Base-by-base conservation (phyloP, 2,797 vertebrate genomes). In the Platalea minor region DNA sequence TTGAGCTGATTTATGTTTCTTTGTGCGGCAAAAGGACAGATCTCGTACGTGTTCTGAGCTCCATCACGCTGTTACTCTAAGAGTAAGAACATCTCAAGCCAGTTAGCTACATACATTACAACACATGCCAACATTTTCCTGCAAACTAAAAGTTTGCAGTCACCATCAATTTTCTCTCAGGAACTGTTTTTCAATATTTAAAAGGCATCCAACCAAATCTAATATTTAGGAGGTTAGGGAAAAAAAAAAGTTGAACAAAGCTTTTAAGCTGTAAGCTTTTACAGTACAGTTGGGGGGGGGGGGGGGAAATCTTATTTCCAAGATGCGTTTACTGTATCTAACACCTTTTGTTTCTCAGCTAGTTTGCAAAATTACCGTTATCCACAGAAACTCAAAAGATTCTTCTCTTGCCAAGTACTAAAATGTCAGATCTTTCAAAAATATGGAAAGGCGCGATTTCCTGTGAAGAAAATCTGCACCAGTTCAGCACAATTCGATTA, bases 1-100 rank as follows among this genome's bases (percentile, higher is more conserved):
- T 5, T 80, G 95, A 91, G 57, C 56, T 45, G 57, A 81, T 70
- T 91, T 59, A 70, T 5, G 5, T n/a, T 68, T 39, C n/a, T 85
- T 75, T 48, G 37, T 88, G 48, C 46, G 3, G 2, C 65, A 56
- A 65, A 61, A 53, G 51, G 72, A 78, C 54, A 75, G 82, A 63
- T 33, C 61, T 54, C 0, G 0, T 11, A 8, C 0, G 0, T 19
- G 26, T 56, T 28, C 61, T 35, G 39, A 65, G 65, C 64, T 68
- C 61, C 45, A 54, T 13, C 0, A 0, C 1, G 28, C 78, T 80
- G 28, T 11, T 33, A 33, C 51, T 54, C 28, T 23, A 25, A 11
- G 8, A 54, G 9, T 10, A 50, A 33, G 35, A 63, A 8, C 28
- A 53, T 4, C 14, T 70, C 69, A 37, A 68, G 56, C 16, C 68